Evolutionary conservation across 37 sponge, comb jelly and placozoan species (phyloP).

Genomic region (Axinella damicornis): DNA sequence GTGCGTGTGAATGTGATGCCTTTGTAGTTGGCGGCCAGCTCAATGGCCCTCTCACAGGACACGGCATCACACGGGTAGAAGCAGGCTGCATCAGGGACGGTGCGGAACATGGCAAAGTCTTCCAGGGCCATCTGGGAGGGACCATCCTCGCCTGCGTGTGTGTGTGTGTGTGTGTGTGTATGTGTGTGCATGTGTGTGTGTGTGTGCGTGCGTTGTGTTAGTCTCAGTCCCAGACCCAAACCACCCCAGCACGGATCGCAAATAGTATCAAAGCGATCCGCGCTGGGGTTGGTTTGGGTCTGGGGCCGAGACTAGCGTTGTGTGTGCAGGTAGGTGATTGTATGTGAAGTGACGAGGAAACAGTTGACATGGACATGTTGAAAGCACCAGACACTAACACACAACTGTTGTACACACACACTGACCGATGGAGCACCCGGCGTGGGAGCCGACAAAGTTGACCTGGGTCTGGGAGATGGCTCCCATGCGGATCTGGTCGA

Average conservation of each 20-base stretch:
- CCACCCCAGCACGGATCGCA: too few species aligned
- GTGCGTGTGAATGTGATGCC: slow-evolving; percentile 97
- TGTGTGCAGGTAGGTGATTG: too few species aligned
- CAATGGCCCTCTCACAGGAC: slow-evolving; percentile 94
- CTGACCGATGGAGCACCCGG: slow-evolving; percentile 89
- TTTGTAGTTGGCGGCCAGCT: slow-evolving; percentile 93
- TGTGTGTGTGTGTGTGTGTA: too few species aligned
- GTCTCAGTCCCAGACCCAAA: too few species aligned
- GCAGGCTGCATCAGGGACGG: slow-evolving; percentile 85
- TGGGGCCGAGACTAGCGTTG: too few species aligned
- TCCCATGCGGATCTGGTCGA: slow-evolving; percentile 99
- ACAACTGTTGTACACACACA: too few species aligned
- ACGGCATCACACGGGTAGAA: slow-evolving; percentile 99
- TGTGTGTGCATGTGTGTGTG: too few species aligned
- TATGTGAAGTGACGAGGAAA: not conserved
- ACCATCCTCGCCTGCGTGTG: slow-evolving; percentile 94
- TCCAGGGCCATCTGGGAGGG: slow-evolving; percentile 99
- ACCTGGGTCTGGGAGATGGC: slow-evolving; percentile 96
- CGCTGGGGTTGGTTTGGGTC: too few species aligned
- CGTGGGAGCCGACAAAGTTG: slow-evolving; percentile 98
- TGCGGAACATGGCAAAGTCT: slow-evolving; percentile 97
- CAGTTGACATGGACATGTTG: not conserved
- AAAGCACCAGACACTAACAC: not conserved
- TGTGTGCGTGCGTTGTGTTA: too few species aligned
- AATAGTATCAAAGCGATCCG: too few species aligned